Conservation (phyloP, 2,113 vertebrate genomes). For the Istiophorus platypterus region DNA sequence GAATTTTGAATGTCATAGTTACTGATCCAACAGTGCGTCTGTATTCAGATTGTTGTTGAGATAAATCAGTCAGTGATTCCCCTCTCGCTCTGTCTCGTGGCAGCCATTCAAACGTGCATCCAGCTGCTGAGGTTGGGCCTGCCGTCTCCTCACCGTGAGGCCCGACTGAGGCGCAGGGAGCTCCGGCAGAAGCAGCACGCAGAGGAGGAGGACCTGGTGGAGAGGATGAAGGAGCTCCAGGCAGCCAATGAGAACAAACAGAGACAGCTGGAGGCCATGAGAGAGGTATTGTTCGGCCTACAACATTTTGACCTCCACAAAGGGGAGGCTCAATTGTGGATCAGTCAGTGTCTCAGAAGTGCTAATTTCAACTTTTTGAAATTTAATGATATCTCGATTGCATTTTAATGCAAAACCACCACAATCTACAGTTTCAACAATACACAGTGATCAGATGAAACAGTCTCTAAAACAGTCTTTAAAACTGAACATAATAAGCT, state of each 20-base stretch:
- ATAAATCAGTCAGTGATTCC: neutral
- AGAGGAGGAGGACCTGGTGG: slow-evolving; percentile 89
- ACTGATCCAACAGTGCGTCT: neutral
- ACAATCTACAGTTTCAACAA: neutral
- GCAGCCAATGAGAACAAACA: slow-evolving; percentile 92
- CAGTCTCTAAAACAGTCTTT: too few relatives aligned
- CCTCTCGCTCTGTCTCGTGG: neutral
- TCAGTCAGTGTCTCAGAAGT: too few relatives aligned
- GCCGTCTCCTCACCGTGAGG: slow-evolving; percentile 91
- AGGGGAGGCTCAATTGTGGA: too few relatives aligned
- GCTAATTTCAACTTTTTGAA: neutral
- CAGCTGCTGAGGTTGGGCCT: slow-evolving; percentile 87
- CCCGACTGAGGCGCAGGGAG: slow-evolving; percentile 89
- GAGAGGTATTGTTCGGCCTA: slow-evolving; percentile 83
- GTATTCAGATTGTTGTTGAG: neutral
- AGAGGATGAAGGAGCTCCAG: slow-evolving; percentile 92
- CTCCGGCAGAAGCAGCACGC: slow-evolving; percentile 88
- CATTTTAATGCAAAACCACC: too few relatives aligned
- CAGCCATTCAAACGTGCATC: slow-evolving; percentile 92
- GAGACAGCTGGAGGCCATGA: slow-evolving; percentile 90
- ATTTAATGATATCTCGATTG: neutral
- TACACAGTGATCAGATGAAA: neutral
- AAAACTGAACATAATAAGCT: neutral
- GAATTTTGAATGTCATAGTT: neutral
- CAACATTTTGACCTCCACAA: neutral